A percentile compares a stretch with the other conserved stretches of the same genome.
Conservation (phyloP, 2,113 vertebrate species). For the Lagopus muta region DNA sequence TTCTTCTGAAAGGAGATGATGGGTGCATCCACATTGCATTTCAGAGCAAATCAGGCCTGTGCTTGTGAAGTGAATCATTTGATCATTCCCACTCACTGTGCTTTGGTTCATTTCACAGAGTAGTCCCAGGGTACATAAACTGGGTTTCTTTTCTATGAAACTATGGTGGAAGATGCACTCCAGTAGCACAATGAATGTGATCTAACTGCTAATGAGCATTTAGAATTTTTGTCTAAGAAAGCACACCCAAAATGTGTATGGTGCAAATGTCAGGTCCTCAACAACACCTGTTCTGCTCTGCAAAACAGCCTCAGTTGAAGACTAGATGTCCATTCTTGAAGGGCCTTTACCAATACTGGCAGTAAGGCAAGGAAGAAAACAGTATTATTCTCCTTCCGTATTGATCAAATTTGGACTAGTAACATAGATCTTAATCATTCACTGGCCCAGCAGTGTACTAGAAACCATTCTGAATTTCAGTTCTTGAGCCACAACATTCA, state of each 20-base stretch:
- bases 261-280: neutral
- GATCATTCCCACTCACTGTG: neutral
- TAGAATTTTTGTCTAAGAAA: neutral
- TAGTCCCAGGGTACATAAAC: neutral
- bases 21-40: neutral
- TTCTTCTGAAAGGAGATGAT: constrained; percentile 1
- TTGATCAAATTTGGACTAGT: neutral
- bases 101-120: neutral
- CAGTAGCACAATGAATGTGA: neutral
- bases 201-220: neutral
- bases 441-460: neutral
- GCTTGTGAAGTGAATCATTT: neutral
- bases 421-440: neutral
- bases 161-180: neutral
- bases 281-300: neutral
- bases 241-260: neutral
- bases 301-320: neutral
- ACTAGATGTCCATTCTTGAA: neutral
- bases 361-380: neutral
- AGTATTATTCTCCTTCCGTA: neutral
- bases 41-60: neutral
- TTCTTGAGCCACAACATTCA: neutral
- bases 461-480: neutral
- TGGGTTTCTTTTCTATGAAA: rapidly evolving
- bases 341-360: neutral